Evolutionary conservation across 2,888 invertebrate species (phyloP).

Genomic region (Aleiodes testaceus): DNA sequence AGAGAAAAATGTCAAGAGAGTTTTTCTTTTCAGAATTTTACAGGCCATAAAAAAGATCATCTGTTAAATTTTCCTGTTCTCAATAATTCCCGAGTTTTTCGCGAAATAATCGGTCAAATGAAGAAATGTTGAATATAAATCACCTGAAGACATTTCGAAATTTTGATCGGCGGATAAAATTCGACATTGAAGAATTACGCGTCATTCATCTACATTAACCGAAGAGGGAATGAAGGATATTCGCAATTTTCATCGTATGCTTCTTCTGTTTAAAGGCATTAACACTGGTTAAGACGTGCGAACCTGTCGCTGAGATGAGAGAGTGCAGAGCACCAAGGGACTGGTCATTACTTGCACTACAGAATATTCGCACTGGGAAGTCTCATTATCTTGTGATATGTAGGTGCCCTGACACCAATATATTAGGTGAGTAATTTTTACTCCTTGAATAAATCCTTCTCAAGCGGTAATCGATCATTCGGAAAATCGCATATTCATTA

Average conservation of each 20-base stretch:
- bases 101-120: too few species aligned
- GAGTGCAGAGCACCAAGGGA: conserved; percentile 91
- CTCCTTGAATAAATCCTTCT: too few species aligned
- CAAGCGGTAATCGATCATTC: too few species aligned
- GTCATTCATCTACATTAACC: background rate
- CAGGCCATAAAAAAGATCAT: too few species aligned
- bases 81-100: too few species aligned
- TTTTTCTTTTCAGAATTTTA: background rate
- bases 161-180: conserved; percentile 2
- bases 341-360: conserved; percentile 92
- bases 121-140: too few species aligned
- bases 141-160: too few species aligned
- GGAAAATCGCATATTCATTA: too few species aligned
- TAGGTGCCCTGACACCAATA: conserved; percentile 88
- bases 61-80: too few species aligned
- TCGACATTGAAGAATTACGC: conserved; percentile 7
- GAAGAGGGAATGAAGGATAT: background rate
- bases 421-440: conserved; percentile 80
- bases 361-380: conserved; percentile 93
- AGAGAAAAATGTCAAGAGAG: too few species aligned
- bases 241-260: background rate
- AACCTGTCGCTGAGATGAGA: conserved; percentile 92
- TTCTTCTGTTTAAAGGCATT: conserved; percentile 76
- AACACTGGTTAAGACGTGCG: conserved; percentile 94
- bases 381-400: conserved; percentile 95